Percentiles rank a stretch among this genome's conserved stretches.
These are phyloP conservation scores for Delia radicum DNA, from an alignment of 1,140 invertebrate genomes.

Conservation along the genomic window DNA sequence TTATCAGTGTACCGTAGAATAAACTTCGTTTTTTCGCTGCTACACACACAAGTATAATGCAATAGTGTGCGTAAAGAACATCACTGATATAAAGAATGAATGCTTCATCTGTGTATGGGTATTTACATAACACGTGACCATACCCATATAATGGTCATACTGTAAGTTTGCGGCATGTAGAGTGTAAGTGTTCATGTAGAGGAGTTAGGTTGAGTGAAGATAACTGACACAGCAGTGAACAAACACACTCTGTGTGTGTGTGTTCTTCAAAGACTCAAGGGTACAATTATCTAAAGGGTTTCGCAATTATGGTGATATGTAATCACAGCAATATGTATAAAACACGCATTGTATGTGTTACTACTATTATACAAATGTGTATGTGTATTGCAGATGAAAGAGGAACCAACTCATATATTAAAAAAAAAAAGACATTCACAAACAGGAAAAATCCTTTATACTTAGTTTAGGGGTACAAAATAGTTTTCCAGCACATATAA, in stretches of 20 bases:
- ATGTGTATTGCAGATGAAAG: too few relatives aligned
- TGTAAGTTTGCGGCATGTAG: not conserved
- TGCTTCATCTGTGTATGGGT: too few relatives aligned
- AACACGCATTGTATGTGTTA: not conserved
- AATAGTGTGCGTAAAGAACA: not conserved
- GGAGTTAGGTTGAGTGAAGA: not conserved
- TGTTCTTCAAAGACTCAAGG: not conserved
- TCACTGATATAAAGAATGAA: too few relatives aligned
- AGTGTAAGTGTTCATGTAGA: not conserved
- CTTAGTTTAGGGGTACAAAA: too few relatives aligned
- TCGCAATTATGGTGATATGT: constrained; percentile 18
- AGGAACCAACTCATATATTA: too few relatives aligned
- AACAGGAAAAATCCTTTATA: too few relatives aligned
- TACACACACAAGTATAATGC: too few relatives aligned
- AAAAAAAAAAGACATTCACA: too few relatives aligned
- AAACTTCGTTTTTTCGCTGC: too few relatives aligned
- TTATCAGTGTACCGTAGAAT: too few relatives aligned
- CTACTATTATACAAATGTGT: too few relatives aligned
- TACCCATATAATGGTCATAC: not conserved
- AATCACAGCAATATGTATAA: constrained; percentile 3
- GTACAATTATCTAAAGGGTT: constrained; percentile 20
- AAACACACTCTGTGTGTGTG: not conserved
- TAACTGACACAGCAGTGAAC: not conserved
- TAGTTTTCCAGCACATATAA: too few relatives aligned
- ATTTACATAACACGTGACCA: not conserved